Evolutionary conservation across 2,888 invertebrate species (phyloP).

Genomic region (Kryphioiulus occultus): DNA sequence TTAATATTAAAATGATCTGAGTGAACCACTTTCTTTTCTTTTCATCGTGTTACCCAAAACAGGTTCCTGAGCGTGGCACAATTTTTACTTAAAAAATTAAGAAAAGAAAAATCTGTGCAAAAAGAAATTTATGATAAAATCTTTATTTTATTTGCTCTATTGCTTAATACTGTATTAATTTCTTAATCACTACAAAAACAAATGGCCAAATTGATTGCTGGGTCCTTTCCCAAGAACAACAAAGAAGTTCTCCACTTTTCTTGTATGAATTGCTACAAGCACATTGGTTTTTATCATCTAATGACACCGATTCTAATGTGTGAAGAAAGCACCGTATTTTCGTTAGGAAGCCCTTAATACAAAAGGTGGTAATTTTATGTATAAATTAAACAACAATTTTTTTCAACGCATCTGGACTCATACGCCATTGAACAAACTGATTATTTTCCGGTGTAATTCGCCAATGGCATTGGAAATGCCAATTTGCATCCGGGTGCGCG

Average conservation of each 20-base stretch:
- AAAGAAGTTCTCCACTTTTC: too few relatives aligned
- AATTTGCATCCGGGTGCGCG: constrained; percentile 25
- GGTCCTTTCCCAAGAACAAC: too few relatives aligned
- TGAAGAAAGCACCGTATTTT: too few relatives aligned
- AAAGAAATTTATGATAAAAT: background rate
- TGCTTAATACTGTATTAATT: too few relatives aligned
- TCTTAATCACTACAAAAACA: too few relatives aligned
- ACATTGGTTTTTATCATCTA: too few relatives aligned
- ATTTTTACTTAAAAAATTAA: background rate
- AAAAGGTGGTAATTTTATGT: too few relatives aligned
- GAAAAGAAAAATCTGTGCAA: background rate
- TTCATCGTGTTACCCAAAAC: background rate
- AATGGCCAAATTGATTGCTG: too few relatives aligned
- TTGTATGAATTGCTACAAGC: too few relatives aligned
- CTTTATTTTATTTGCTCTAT: background rate
- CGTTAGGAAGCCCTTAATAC: too few relatives aligned
- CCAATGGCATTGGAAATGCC: constrained; percentile 11
- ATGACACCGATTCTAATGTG: too few relatives aligned
- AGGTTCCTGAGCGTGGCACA: background rate
- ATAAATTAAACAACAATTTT: background rate
- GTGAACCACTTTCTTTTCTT: background rate
- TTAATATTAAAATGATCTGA: background rate
- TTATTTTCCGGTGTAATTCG: constrained; percentile 13
- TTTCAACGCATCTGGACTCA: background rate
- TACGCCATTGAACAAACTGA: background rate